Base-by-base conservation (phyloP, 2,797 vertebrate species). In the Enteromius viviparus region DNA sequence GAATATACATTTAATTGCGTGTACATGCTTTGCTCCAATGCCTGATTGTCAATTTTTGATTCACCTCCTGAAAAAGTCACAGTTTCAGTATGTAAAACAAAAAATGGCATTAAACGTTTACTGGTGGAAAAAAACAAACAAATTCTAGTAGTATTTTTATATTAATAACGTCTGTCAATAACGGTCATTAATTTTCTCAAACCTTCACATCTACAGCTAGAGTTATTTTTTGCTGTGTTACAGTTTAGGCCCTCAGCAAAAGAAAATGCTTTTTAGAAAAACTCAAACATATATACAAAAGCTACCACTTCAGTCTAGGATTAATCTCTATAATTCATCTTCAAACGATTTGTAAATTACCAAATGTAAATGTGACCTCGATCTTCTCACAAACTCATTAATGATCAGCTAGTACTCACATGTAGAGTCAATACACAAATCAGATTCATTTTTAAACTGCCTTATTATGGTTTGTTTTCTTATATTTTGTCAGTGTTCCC, bases 31-130 rank as follows among this genome's bases (percentile, higher is more conserved):
- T 23, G 51, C 49, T 84, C 70, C 21, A 62, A 37, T 15, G 55
- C 53, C 37, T 87, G 87, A 87, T 88, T 88, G 87, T 88, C 83
- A 78, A 34, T 29, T 75, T 60, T 64, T 11, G 64, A 80, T 83
- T 49, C 15, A 78, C 37, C 29, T 85, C 64, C 37, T 75, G 32
- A 80, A 78, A 45, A 76, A 65, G 23, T 55, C 76, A 76, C 53
- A 78, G 40, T 51, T 34, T 14, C 29, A n/a, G 26, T 26, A 42
- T 29, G 66, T 32, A 47, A 15, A 49, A 49, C 45, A n/a, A 53
- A 74, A 34, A 53, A 45, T 32, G 47, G 15, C 23, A 66, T 62
- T 55, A 47, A 74, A 66, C 34, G 34, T 71, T 75, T 86, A 76
- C 80, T 83, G 72, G 53, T 72, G 70, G 60, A 26, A 62, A 79